Evolutionary conservation across 1,140 invertebrate genomes (phyloP), one percentile per base, ranked within the genome.

Genomic region (Epicauta chinensis): DNA sequence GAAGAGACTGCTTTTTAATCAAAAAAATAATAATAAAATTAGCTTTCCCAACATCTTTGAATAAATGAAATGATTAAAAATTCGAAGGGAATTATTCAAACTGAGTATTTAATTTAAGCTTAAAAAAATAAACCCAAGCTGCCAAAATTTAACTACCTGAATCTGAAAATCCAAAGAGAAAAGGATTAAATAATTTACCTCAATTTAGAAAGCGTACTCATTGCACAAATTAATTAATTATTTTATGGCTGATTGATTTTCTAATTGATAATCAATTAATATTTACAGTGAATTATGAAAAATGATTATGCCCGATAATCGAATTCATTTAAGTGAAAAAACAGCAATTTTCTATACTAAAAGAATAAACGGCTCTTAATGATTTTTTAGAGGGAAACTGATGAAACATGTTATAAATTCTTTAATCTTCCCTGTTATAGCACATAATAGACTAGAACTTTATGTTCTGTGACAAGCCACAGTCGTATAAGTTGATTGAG

Each of bases 401-500:
- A 40, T 23, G 45, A 47, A 46, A 47, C 45, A 47, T 44, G 51
- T 42, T 47, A 43, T 53, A 53, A 53, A 53, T 53, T 47, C 51
- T 53, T 47, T 47, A 53, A 53, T 53, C 51, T 44, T 34, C 36
- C 32, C 32, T 11, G 34, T 53, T 53, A 53, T 53, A 40, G 43
- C 10, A 40, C 38, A 53, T 53, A 53, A 53, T 47, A 44, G 32
- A 38, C 23, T 13, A 29, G 10, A 23, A 37, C 37, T 53, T 53
- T 47, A 53, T 47, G 51, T 47, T 13, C 35, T 43, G 38, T 53
- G 51, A 39, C 51, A 36, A 44, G 37, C 51, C 51, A 36, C 36
- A 53, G 42, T 53, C 45, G 34, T 47, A 53, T 53, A 53, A 53
- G 51, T 53, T 53, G 51, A 53, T 53, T 53, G 51, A 47, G 43